Evolutionary conservation across 2,888 invertebrate species (phyloP).

Genomic region (Epirrita christyi): DNA sequence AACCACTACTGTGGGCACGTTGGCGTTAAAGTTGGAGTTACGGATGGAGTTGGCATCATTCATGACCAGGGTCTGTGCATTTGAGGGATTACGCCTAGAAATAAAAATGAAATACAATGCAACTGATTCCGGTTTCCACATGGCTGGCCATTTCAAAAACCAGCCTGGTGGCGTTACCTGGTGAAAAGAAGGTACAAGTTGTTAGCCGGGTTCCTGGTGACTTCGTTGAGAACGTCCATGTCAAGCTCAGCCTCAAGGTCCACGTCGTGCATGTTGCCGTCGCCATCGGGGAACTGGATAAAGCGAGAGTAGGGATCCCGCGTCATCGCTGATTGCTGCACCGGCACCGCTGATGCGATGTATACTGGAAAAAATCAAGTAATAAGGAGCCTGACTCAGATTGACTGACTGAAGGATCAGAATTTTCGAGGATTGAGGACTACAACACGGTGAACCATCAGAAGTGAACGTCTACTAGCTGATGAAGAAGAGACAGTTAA

Average conservation of each 20-base stretch:
- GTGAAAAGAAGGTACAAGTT: conserved; percentile 56
- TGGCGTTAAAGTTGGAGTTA: conserved; percentile 53
- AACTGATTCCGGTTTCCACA: not conserved
- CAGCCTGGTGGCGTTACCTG: no score
- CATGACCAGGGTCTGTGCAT: not conserved
- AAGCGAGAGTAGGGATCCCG: conserved; percentile 44
- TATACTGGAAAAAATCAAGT: conserved; percentile 37
- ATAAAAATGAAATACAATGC: not conserved
- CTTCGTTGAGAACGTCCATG: conserved; percentile 43
- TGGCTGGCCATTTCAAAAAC: not conserved
- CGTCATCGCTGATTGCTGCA: conserved; percentile 32
- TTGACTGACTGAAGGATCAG: no score
- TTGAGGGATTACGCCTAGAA: conserved; percentile 46
- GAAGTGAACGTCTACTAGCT: no score
- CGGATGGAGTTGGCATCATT: conserved; percentile 47
- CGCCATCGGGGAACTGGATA: conserved; percentile 51
- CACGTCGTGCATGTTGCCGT: conserved; percentile 47
- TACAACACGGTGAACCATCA: not conserved
- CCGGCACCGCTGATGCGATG: conserved; percentile 42
- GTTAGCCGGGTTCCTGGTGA: conserved; percentile 48
- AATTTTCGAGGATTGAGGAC: no score
- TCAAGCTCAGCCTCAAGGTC: conserved; percentile 54
- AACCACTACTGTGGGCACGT: conserved; percentile 49
- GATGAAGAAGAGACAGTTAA: no score
- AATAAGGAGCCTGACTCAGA: not conserved